Percentiles rank a stretch among this genome's conserved stretches.
Conservation (phyloP, 2,888 invertebrate genomes). For the Limnephilus auricula region DNA sequence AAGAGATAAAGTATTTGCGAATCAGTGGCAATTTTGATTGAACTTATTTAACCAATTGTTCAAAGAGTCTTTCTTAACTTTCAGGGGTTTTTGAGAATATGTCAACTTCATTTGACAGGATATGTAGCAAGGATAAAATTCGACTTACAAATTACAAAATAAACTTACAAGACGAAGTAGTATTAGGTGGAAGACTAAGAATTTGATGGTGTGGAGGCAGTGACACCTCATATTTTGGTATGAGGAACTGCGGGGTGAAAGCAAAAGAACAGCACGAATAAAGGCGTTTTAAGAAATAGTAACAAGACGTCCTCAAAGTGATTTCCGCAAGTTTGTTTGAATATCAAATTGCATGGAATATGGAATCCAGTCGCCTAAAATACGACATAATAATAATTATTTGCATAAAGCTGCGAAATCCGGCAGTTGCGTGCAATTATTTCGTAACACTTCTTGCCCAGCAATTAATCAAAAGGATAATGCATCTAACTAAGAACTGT, state of each 20-base stretch:
- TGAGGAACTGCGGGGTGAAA: too few relatives aligned
- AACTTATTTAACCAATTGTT: not conserved
- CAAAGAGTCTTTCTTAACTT: not conserved
- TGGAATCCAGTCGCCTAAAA: not conserved
- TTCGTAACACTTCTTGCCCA: conserved; percentile 33
- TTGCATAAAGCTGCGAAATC: conserved; percentile 42
- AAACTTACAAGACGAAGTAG: not conserved
- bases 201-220: not conserved
- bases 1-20: not conserved
- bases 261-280: too few relatives aligned
- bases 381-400: conserved; percentile 29
- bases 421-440: conserved; percentile 9
- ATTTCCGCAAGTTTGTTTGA: not conserved
- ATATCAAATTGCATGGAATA: not conserved
- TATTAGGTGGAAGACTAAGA: not conserved
- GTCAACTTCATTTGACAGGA: not conserved
- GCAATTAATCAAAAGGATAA: conserved; percentile 53
- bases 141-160: not conserved
- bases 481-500: conserved; percentile 7
- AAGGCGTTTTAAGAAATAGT: too few relatives aligned
- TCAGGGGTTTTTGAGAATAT: too few relatives aligned
- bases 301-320: not conserved
- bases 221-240: too few relatives aligned
- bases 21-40: not conserved
- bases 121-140: not conserved